Conservation (phyloP, 2,888 invertebrate species). For the Nudaria mundana region DNA sequence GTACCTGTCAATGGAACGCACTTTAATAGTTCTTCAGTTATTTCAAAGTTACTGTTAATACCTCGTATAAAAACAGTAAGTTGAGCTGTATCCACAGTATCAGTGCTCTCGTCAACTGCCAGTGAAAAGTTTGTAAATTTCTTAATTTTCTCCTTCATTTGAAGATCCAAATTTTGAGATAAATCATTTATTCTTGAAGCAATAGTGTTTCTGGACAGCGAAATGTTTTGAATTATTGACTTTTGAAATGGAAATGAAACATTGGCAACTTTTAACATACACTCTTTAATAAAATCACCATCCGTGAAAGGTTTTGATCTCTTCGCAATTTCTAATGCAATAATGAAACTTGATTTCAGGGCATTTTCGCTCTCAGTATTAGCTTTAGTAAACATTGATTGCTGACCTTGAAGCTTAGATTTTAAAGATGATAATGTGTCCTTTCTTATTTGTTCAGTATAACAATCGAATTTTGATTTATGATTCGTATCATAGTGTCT, state of each 20-base stretch:
- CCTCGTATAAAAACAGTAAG: slow-evolving; percentile 11
- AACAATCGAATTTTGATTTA: no score
- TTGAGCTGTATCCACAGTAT: slow-evolving; percentile 10
- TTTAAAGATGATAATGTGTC: no score
- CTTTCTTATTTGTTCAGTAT: no score
- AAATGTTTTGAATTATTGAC: slow-evolving; percentile 3
- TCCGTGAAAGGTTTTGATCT: slow-evolving; percentile 2
- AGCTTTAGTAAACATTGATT: no score
- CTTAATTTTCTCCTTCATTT: no score
- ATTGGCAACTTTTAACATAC: slow-evolving; percentile 2
- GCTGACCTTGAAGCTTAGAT: no score
- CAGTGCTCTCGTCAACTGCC: slow-evolving; percentile 9
- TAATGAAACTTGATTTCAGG: no score
- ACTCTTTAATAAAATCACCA: not conserved
- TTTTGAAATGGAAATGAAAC: slow-evolving; percentile 8
- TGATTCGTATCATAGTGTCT: no score
- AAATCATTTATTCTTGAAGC: not conserved
- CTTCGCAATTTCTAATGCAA: no score
- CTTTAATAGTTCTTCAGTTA: slow-evolving; percentile 12
- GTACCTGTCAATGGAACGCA: slow-evolving; percentile 7
- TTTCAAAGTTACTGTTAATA: slow-evolving; percentile 10
- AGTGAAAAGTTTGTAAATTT: slow-evolving; percentile 7
- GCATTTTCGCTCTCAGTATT: no score
- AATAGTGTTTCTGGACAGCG: not conserved
- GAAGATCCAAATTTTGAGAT: no score